Conservation (phyloP, 2,888 invertebrate genomes). For the Tanytarsus gracilentus region DNA sequence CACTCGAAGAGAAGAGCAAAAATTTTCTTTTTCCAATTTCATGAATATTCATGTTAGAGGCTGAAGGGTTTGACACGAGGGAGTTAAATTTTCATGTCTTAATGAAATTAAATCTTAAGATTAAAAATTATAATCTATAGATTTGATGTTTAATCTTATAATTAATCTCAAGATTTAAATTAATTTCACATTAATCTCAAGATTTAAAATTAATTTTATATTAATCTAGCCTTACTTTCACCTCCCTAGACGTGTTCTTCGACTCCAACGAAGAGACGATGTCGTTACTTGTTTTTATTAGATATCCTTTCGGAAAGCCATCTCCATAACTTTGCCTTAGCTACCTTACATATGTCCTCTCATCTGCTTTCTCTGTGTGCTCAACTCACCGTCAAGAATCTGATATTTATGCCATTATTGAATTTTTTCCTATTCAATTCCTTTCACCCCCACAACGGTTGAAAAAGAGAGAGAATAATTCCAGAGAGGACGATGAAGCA, state of each 20-base stretch:
- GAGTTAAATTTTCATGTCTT: too few species aligned
- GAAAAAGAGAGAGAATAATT: background rate
- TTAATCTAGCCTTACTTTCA: too few species aligned
- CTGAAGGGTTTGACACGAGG: too few species aligned
- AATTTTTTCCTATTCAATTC: conserved; percentile 23
- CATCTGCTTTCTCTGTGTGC: background rate
- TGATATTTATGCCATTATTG: conserved; percentile 23
- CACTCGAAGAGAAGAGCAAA: background rate
- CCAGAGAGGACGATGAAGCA: background rate
- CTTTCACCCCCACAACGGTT: background rate
- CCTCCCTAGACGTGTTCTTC: background rate
- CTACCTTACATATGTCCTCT: conserved; percentile 11
- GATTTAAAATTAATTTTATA: too few species aligned
- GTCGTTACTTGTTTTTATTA: conserved; percentile 20
- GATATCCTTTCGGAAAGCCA: conserved; percentile 27
- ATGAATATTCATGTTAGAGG: conserved; percentile 25
- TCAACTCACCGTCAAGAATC: background rate
- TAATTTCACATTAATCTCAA: too few species aligned
- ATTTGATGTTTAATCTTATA: too few species aligned
- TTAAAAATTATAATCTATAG: too few species aligned
- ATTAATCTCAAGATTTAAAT: too few species aligned
- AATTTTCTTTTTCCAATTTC: conserved; percentile 13
- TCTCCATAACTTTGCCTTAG: conserved; percentile 3
- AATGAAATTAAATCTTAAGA: too few species aligned
- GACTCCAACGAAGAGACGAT: background rate